Evolutionary conservation across 2,797 vertebrate species (phyloP).

Genomic region (Pseudocheirus occidentalis): DNA sequence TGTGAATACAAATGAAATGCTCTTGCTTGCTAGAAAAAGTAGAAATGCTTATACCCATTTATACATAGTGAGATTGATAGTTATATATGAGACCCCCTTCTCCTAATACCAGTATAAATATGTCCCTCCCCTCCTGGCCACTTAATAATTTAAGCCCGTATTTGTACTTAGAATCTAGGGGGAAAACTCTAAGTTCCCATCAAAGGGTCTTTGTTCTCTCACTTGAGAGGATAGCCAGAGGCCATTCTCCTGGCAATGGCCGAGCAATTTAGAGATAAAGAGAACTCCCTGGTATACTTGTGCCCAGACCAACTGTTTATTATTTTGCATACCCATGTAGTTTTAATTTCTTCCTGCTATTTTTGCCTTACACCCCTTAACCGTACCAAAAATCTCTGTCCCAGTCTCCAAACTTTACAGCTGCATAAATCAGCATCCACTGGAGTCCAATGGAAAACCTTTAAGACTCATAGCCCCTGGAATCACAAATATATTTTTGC

Average conservation of each 20-base stretch:
- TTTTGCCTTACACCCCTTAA: neutral
- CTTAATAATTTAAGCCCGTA: neutral
- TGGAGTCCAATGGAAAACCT: neutral
- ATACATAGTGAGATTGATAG: neutral
- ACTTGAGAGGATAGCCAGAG: neutral
- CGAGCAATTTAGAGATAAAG: neutral
- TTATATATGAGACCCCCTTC: neutral
- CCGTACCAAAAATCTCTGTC: neutral
- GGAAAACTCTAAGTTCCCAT: neutral
- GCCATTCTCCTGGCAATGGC: neutral
- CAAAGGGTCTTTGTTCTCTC: neutral
- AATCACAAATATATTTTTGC: neutral
- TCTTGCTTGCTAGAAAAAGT: neutral
- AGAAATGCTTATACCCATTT: neutral
- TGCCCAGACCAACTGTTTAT: neutral
- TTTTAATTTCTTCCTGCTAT: neutral
- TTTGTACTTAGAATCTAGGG: neutral
- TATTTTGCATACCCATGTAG: neutral
- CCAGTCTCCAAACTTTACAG: neutral
- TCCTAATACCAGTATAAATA: neutral
- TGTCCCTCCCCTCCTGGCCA: neutral
- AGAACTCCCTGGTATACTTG: neutral
- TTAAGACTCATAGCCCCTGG: neutral
- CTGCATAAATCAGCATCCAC: neutral
- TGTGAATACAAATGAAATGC: neutral